phyloP scores from a whole-genome alignment of 2,797 vertebrate species.

The Ctenopoma multispine region DNA sequence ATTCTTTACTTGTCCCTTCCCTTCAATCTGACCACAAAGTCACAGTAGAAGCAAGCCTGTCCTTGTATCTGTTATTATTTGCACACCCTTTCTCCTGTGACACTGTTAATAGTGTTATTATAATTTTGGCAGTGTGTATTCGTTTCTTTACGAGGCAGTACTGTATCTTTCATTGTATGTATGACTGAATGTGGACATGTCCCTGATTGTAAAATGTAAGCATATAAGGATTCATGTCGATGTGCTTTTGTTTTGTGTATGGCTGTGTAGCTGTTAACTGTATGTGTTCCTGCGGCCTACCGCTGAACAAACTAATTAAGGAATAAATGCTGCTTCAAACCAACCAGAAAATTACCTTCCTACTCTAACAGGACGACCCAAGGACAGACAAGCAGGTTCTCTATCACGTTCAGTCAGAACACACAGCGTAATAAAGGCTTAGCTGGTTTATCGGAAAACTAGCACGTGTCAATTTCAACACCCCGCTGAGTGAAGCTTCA shows the following conservation, averaged over 20 bases:
- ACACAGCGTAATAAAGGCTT: constrained; percentile 66
- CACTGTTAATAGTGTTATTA: background rate
- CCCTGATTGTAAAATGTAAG: constrained; percentile 8
- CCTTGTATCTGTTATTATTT: background rate
- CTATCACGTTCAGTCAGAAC: constrained; percentile 73
- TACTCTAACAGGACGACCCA: constrained; percentile 83
- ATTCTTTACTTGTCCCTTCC: constrained; percentile 33
- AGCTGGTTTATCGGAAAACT: constrained; percentile 63
- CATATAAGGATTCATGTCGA: background rate
- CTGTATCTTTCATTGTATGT: background rate
- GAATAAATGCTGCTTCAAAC: constrained; percentile 85
- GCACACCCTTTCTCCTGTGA: background rate
- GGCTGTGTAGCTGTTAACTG: constrained; percentile 54
- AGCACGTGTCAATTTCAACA: constrained; percentile 71
- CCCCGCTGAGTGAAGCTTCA: constrained; percentile 34
- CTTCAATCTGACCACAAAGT: constrained; percentile 27
- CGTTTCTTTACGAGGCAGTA: background rate
- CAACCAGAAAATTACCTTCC: constrained; percentile 89
- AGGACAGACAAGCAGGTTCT: constrained; percentile 78
- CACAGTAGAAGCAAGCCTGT: constrained; percentile 4
- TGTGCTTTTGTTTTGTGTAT: constrained; percentile 40
- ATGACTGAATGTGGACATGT: background rate
- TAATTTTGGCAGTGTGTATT: constrained; percentile 3
- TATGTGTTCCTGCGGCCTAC: constrained; percentile 73
- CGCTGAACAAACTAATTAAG: constrained; percentile 88